phyloP scores from a whole-genome alignment of 2,888 invertebrate species.

The Mesorhabditis sp. region DNA sequence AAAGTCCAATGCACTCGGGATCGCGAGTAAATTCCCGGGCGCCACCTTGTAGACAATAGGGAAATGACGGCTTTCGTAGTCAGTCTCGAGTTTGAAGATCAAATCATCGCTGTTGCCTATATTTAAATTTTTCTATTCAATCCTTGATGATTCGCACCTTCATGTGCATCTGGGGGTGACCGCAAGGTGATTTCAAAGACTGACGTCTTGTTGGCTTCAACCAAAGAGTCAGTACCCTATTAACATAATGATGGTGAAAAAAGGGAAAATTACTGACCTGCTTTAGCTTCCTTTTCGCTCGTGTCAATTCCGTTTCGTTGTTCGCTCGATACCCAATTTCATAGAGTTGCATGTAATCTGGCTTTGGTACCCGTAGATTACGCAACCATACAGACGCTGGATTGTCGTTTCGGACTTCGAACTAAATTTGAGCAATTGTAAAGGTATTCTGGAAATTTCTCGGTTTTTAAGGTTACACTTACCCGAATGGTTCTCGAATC shows the following conservation, averaged over 20 bases:
- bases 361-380: slow-evolving; percentile 32
- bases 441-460: background rate
- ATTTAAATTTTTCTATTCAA: background rate
- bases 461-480: slow-evolving; percentile 8
- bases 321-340: slow-evolving; percentile 18
- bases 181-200: background rate
- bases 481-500: slow-evolving; percentile 69
- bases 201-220: background rate
- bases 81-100: slow-evolving; percentile 22
- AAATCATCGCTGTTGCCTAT: background rate
- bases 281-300: too few species aligned
- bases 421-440: slow-evolving; percentile 52
- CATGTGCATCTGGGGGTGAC: slow-evolving; percentile 2
- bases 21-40: slow-evolving; percentile 69
- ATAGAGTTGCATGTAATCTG: slow-evolving; percentile 50
- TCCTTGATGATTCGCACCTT: background rate
- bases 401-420: slow-evolving; percentile 74
- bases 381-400: slow-evolving; percentile 71
- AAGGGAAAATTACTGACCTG: too few species aligned
- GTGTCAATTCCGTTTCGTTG: slow-evolving; percentile 8
- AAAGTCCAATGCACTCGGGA: slow-evolving; percentile 65
- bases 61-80: slow-evolving; percentile 28
- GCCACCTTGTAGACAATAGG: slow-evolving; percentile 26
- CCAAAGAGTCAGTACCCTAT: background rate
- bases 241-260: too few species aligned